phyloP scores from a whole-genome alignment of 2,797 vertebrate species.

The Sebastes taczanowskii region DNA sequence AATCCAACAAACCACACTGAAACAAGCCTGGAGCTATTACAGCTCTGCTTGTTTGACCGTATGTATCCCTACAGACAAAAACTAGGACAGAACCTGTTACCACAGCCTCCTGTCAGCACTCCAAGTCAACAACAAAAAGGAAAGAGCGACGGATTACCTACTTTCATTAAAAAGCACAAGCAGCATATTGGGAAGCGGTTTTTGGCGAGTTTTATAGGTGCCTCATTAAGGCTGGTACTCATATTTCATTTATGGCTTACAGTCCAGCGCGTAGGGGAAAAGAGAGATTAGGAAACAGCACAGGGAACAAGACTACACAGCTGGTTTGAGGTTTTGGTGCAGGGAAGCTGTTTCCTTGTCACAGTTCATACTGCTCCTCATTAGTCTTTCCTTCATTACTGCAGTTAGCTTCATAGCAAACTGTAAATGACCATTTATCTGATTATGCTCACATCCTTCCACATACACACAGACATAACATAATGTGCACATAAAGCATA shows the following conservation, averaged over 20 bases:
- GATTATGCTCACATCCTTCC: background rate
- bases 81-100: background rate
- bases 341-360: slow-evolving; percentile 7
- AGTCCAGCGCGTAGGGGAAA: background rate
- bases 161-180: slow-evolving; percentile 13
- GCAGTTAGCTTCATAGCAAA: background rate
- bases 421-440: background rate
- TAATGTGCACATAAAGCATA: background rate
- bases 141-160: background rate
- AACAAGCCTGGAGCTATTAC: background rate
- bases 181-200: background rate
- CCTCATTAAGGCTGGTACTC: background rate
- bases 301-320: background rate
- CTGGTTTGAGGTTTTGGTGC: background rate
- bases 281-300: background rate
- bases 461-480: background rate
- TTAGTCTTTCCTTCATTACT: background rate
- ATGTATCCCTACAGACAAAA: background rate
- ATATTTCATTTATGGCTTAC: slow-evolving; percentile 17
- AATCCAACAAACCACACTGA: background rate
- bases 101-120: background rate
- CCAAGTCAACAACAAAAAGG: background rate
- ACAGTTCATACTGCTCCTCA: background rate
- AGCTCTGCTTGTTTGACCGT: background rate
- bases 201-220: background rate